Conservation (phyloP, 2,113 vertebrate genomes). For the Ciconia stormi region DNA sequence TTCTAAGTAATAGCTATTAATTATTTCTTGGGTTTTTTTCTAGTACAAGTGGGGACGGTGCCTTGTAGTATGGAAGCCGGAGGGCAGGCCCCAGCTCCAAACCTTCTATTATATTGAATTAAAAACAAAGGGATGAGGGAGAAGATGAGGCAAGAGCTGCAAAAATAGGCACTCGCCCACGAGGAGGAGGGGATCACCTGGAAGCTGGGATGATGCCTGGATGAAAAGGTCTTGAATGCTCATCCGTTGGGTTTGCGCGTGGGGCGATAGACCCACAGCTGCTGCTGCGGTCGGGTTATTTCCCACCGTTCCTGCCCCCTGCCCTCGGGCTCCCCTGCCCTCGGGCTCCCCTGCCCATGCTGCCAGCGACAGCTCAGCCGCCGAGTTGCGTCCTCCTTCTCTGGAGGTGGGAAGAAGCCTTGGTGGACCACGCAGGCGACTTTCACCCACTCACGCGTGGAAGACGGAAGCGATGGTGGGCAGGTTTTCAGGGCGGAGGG, state of each 20-base stretch:
- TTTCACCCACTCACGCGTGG: accelerated
- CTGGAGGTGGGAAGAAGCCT: background rate
- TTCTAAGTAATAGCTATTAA: background rate
- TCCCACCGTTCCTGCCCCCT: background rate
- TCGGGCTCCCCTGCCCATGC: background rate
- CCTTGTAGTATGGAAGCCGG: background rate
- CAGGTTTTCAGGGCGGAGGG: background rate
- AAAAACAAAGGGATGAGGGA: background rate
- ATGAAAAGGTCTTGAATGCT: background rate
- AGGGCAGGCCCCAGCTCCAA: background rate
- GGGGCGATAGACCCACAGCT: background rate
- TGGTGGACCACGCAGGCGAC: background rate
- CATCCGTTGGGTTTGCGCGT: background rate
- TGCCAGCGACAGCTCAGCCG: background rate
- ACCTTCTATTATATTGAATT: background rate
- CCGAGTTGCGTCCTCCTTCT: background rate
- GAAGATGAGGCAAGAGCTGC: background rate
- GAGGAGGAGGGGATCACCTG: background rate
- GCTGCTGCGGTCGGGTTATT: background rate
- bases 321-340: background rate
- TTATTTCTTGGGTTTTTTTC: background rate
- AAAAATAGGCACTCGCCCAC: background rate
- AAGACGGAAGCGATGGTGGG: background rate
- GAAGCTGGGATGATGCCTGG: background rate
- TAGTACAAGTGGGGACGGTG: background rate